These are phyloP conservation scores for Machaerirhynchus nigripectus DNA, from an alignment of 2,113 vertebrate species.

Conservation along the genomic window DNA sequence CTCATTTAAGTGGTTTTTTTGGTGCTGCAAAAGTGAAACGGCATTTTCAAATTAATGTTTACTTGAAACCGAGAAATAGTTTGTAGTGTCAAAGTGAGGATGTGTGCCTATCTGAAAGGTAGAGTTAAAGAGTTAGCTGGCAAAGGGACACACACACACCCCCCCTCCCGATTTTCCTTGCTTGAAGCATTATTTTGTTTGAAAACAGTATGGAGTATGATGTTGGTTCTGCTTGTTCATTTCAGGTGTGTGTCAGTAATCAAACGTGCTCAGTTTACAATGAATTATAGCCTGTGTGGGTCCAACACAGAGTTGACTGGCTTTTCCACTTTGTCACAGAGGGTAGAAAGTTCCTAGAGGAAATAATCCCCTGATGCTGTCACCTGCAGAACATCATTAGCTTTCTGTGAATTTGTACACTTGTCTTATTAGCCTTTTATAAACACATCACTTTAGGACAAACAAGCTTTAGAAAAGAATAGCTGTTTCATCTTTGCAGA, in stretches of 20 bases:
- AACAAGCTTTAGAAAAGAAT: not conserved
- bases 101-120: not conserved
- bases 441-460: not conserved
- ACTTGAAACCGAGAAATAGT: not conserved
- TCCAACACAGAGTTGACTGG: not conserved
- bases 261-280: not conserved
- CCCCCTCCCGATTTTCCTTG: not conserved
- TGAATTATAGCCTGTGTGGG: not conserved
- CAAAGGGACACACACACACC: no score
- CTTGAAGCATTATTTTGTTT: not conserved
- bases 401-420: not conserved
- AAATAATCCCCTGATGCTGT: not conserved
- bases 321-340: not conserved
- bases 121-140: not conserved
- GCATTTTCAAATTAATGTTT: not conserved
- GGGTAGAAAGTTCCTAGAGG: not conserved
- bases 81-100: not conserved
- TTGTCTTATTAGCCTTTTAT: not conserved
- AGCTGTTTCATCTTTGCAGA: not conserved
- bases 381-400: not conserved
- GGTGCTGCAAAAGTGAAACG: not conserved
- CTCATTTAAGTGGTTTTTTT: not conserved
- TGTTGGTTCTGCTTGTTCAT: not conserved
- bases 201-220: not conserved
- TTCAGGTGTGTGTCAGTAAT: not conserved